Evolutionary conservation across 2,797 vertebrate species (phyloP), one percentile per base, ranked within the genome.

Genomic region (Melopsittacus undulatus): DNA sequence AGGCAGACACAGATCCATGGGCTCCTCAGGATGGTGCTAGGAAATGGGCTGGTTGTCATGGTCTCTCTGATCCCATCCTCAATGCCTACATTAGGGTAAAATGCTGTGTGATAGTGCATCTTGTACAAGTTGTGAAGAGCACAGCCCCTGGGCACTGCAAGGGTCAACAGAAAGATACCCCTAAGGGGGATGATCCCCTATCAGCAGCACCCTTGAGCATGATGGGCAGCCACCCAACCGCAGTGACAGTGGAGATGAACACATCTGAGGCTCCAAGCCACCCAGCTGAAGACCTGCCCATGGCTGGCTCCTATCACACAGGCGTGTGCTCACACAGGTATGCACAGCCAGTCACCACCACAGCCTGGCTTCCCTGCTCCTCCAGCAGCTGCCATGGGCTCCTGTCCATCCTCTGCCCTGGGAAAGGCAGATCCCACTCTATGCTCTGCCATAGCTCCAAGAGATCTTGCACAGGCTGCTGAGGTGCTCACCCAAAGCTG

Each of bases 31-130:
- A n/a, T 1, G 1, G 2, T 2, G 9, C 18, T 34, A n/a, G 40
- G n/a, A 38, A 68, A 26, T 2, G 3, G 14, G 22, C 45, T 82
- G 52, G 30, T 26, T 10, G 10, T 7, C 17, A 12, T 51, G 8
- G 1, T 8, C 64, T 45, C 14, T 4, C 11, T 4, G 3, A 24
- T 10, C 11, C 46, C 29, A n/a, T 11, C 42, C 22, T 27, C 12
- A 17, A 7, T 4, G 7, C 36, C 40, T 24, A 27, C 0, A 3
- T 24, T 32, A 24, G 34, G 30, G 9, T 46, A 21, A 52, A 82
- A 74, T 8, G 13, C 43, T 0, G 0, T 0, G 2, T 34, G 21
- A 45, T 13, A 42, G 21, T 62, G n/a, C 15, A 40, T 29, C 62
- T 62, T 51, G 24, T 6, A 43, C 14, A 23, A 29, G 26, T 30